Evolutionary conservation across 2,797 vertebrate species (phyloP).

Genomic region (Limosa lapponica): DNA sequence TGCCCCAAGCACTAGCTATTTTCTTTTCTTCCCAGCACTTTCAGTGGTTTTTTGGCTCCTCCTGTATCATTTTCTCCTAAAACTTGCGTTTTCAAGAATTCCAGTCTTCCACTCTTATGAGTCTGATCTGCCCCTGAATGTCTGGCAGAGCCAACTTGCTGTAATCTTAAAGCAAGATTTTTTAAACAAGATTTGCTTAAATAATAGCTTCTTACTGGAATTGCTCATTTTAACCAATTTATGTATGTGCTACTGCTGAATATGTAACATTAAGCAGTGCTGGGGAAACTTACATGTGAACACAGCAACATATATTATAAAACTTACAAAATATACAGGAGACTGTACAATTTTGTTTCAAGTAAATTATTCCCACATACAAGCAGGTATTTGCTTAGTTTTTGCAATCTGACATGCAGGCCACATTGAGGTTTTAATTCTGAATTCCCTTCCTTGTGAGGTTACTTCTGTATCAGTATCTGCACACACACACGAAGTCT

Average conservation of each 20-base stretch:
- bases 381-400: background rate
- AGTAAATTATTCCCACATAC: background rate
- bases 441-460: background rate
- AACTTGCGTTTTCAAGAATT: background rate
- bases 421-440: background rate
- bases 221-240: background rate
- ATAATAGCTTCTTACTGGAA: background rate
- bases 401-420: background rate
- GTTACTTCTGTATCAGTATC: background rate
- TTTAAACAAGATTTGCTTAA: background rate
- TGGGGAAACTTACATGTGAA: background rate
- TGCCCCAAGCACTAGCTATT: background rate
- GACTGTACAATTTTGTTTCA: background rate
- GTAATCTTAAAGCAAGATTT: background rate
- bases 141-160: background rate
- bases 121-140: background rate
- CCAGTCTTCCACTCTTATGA: background rate
- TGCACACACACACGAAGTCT: background rate
- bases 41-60: background rate
- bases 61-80: background rate
- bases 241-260: background rate
- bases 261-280: background rate
- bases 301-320: background rate
- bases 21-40: background rate
- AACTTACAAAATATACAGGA: background rate